Evolutionary conservation across 2,888 invertebrate genomes (phyloP), one percentile per base, ranked within the genome.

Genomic region (Agapetus fuscipes): DNA sequence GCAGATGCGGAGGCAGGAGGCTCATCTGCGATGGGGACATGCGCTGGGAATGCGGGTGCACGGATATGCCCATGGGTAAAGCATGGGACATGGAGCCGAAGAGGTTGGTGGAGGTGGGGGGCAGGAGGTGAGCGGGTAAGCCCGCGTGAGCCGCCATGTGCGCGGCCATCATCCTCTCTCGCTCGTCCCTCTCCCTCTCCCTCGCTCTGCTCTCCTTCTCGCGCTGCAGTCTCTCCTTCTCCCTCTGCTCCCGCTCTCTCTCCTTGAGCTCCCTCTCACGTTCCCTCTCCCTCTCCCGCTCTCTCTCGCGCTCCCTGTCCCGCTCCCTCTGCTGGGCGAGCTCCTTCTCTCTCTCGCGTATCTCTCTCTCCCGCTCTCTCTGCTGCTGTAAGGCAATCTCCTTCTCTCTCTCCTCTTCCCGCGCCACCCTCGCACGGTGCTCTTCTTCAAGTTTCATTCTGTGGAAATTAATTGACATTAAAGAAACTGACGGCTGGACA

Each of bases 371-470:
- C 46, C 73, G 59, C 52, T 72, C 61, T 42, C 72, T 61, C 49
- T 72, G 69, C 52, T 75, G 74, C 52, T 75, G 49, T 11, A 61
- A 43, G 45, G 62, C 64, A 14, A 62, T 53, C 53, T 73, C 72
- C 41, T 72, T 63, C 53, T 74, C 66, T 34, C 69, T 58, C 43
- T 64, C 74, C 53, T 72, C 71, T 50, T 77, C 76, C 41, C 73
- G 63, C 15, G 63, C 68, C 50, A 76, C 61, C 38, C 78, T 64
- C 43, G 74, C 71, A 41, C 79, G 61, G 52, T 80, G 79, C 53
- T 80, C 79, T 54, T 81, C 80, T 58, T 80, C 82, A 48, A 81
- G 58, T 59, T 82, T 82, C 53, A 80, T 60, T 52, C 80, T 75
- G 52, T n/a, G n/a, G n/a, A n/a, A n/a, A n/a, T n/a, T n/a, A n/a